These are phyloP conservation scores for Serranus cabrilla DNA, from an alignment of 2,797 vertebrate species.

Conservation along the genomic window DNA sequence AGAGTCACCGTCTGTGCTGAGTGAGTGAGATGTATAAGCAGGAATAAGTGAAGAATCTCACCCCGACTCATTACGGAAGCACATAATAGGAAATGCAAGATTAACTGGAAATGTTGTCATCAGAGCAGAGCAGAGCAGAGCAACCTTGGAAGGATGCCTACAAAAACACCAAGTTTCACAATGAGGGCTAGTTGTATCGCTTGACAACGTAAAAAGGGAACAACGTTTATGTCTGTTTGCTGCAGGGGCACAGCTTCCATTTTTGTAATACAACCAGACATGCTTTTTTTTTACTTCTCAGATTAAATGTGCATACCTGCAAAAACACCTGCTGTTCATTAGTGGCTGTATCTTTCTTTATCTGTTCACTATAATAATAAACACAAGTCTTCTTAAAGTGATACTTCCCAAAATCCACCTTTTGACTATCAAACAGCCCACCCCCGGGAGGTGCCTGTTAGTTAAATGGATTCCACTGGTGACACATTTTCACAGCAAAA, in stretches of 20 bases:
- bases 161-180: background rate
- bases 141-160: background rate
- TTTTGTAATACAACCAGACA: background rate
- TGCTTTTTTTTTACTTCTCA: background rate
- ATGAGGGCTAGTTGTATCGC: background rate
- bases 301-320: background rate
- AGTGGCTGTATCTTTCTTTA: background rate
- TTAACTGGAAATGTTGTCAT: background rate
- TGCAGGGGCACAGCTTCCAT: background rate
- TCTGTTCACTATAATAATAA: background rate
- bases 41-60: background rate
- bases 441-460: background rate
- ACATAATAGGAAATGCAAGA: background rate
- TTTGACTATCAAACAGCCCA: background rate
- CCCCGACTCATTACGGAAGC: background rate
- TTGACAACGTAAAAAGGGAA: slow-evolving; percentile 16
- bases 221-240: slow-evolving; percentile 13
- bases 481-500: background rate
- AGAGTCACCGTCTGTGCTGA: background rate
- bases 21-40: background rate
- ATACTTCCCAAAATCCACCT: background rate
- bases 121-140: background rate
- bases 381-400: background rate
- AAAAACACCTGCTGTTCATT: background rate
- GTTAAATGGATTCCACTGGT: background rate